phyloP scores from a whole-genome alignment of 2,888 invertebrate species.

The Erebia palarica region DNA sequence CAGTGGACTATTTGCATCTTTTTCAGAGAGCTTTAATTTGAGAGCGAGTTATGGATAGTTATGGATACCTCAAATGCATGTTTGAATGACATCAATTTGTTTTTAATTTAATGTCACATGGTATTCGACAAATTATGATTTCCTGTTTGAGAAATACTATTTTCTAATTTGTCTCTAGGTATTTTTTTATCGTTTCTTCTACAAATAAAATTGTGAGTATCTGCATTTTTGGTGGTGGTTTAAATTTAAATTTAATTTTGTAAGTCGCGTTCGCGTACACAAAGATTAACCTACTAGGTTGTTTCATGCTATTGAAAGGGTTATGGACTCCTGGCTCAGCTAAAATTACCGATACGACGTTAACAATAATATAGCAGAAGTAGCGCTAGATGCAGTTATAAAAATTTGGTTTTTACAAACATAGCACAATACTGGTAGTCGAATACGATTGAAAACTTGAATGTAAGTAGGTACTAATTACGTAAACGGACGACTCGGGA shows the following conservation, averaged over 20 bases:
- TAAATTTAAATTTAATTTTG: too few relatives aligned
- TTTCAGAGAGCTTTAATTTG: slow-evolving; percentile 22
- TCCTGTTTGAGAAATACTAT: not conserved
- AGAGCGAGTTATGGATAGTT: too few relatives aligned
- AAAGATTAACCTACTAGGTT: too few relatives aligned
- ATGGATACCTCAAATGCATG: not conserved
- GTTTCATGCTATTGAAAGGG: too few relatives aligned
- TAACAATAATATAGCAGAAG: too few relatives aligned
- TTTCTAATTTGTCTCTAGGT: not conserved
- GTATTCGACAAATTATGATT: not conserved
- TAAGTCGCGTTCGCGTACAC: too few relatives aligned
- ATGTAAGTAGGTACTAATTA: slow-evolving; percentile 57
- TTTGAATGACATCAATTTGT: not conserved
- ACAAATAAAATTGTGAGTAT: too few relatives aligned
- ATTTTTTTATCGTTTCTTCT: too few relatives aligned
- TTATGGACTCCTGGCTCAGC: too few relatives aligned
- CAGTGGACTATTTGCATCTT: slow-evolving; percentile 50
- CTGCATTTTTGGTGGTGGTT: too few relatives aligned
- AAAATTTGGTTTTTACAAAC: not conserved
- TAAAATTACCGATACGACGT: too few relatives aligned
- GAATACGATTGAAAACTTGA: slow-evolving; percentile 19
- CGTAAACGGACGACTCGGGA: slow-evolving; percentile 64
- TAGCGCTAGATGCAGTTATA: not conserved
- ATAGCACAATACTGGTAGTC: not conserved
- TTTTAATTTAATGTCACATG: not conserved